Evolutionary conservation across 2,797 vertebrate species (phyloP), one percentile per base, ranked within the genome.

Genomic region (Arnoldichthys spilopterus): DNA sequence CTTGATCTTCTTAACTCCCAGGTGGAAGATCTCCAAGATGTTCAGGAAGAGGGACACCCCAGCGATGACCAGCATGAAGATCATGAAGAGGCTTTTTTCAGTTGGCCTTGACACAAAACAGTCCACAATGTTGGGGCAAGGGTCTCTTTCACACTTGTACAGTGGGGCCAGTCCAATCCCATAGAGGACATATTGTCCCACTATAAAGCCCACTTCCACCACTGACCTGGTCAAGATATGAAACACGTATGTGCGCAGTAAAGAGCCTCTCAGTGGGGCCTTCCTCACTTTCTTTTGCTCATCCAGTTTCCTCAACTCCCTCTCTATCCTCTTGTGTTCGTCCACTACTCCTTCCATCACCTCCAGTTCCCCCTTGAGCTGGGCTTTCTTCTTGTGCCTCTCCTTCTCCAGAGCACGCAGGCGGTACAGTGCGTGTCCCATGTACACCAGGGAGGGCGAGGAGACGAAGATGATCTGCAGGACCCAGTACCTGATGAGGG

Each of bases 381-480:
- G 91, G 16, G 91, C 92, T 87, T 95, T 97, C 88, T 94, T 96
- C 84, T 84, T 93, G 88, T 95, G 95, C 0, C 96, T 90, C 87
- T 98, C 93, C 69, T 98, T 98, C 66, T 98, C 97, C 0, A 99
- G 94, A 0, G 94, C 93, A 82, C 96, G 93, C n/a, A 98, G 51
- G 20, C 92, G 94, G 83, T 97, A 98, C 79, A 99, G 90, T 0
- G 96, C 97, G 0, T 99, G 97, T 2, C 96, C 96, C 97, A 98
- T 98, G 89, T 98, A 98, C 61, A 97, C 96, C 54, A 99, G 87
- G 0, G 97, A 98, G 0, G 97, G 97, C 2, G 96, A 98, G 59
- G 97, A 99, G 37, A 99, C 96, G 20, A 98, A 99, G 53, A 98
- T 96, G 80, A 99, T 94, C 88, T 98, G 97, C 59, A 99, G 90